Evolutionary conservation across 2,888 invertebrate genomes (phyloP), one percentile per base, ranked within the genome.

Genomic region (Drosophila atripex): DNA sequence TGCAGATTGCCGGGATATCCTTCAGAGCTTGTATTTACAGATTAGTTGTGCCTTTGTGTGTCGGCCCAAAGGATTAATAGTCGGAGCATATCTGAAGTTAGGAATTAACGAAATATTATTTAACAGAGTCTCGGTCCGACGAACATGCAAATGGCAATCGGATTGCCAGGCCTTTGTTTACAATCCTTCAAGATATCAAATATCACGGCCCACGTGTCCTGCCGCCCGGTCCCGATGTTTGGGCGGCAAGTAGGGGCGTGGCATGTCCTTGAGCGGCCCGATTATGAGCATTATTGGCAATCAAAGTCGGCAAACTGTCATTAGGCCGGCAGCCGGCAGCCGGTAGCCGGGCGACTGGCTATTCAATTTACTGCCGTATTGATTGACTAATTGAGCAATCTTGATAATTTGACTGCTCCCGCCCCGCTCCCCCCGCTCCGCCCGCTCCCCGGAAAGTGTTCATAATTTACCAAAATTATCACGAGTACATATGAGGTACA

Each of bases 391-490:
- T 70, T 70, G 70, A 70, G 73, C 72, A 71, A 70, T 72, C 70
- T 71, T 61, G 70, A 70, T 70, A 71, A 68, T 68, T 71, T 41
- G 72, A 30, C n/a, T 21, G 41, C 55, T 16, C 53, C 43, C 5
- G 23, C 32, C 12, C 21, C n/a, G 35, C 52, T 47, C 16, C 21
- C 60, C 59, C 52, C 55, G 61, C 58, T 49, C 49, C n/a, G 18
- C 11, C 5, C 9, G 23, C n/a, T 23, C 16, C 21, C 39, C 12
- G 12, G 16, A 43, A 5, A 30, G 28, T 25, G 58, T 45, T 51
- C 65, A 63, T 78, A 78, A 80, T 80, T 70, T 54, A 78, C 45
- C 43, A 46, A 63, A 86, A 86, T 76, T 69, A 74, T 68, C 49
- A 52, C 66, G 53, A 57, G 55, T 55, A 21, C 18, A 18, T 18